Evolutionary conservation across 2,797 vertebrate species (phyloP), one percentile per base, ranked within the genome.

Genomic region (Champsocephalus gunnari): DNA sequence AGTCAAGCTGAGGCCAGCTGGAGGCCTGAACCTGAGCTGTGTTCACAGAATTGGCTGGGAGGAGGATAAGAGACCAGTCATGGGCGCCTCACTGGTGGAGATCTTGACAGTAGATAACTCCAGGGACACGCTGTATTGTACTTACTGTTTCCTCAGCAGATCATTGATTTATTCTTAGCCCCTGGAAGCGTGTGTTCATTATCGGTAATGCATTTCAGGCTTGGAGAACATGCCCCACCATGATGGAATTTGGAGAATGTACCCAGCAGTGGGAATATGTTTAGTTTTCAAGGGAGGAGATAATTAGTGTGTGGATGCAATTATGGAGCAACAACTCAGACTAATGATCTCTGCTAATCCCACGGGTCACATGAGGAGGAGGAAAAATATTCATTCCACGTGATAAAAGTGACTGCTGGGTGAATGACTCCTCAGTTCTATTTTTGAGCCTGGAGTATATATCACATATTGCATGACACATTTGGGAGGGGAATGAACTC

Each of bases 171-270:
- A 78, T 73, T 73, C 63, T 66, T 71, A 41, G 67, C 72, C 62
- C 48, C 51, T 67, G 75, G 66, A 71, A 69, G 8, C 72, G 73
- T 75, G 77, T 88, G 87, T 76, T 89, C 56, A 61, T 82, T 65
- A 73, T 91, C 80, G 78, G 19, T 80, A 75, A 72, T 56, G 50
- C 77, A 71, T 80, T 78, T 60, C 61, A 66, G 64, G 61, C 78
- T 80, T 21, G 21, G 28, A 80, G 58, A 87, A 82, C 82, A 78
- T 68, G 75, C 54, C 69, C 81, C 77, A 73, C 72, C 58, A 44
- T 79, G 66, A 72, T 68, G 87, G 85, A 87, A 93, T 93, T 72
- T 76, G 51, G 72, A 77, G 73, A 85, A 92, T 91, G 88, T 83
- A 70, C 82, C 71, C 49, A 57, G 56, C 34, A 32, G 38, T 19